Evolutionary conservation across 2,888 invertebrate species (phyloP), one percentile per base, ranked within the genome.

Genomic region (Steromphala cineraria): DNA sequence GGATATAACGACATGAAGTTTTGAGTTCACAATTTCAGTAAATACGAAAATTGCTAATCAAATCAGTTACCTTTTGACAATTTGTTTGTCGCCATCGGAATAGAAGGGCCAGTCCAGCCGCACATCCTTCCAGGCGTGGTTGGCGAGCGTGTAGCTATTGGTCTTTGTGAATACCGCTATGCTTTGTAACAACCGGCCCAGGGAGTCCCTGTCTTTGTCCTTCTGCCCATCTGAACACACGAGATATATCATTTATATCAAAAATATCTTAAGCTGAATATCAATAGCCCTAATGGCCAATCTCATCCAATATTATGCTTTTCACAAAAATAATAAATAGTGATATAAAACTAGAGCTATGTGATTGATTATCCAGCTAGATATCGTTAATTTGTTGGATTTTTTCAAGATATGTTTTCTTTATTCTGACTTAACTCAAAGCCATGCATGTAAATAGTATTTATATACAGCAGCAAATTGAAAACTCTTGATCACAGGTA

Each of bases 71-170:
- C 97, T 96, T 95, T 97, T 98, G 92, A 98, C 95, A 94, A 96
- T 95, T 92, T 92, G 96, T 93, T 95, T 95, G 93, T 98, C 98
- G 92, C 97, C 96, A 90, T 98, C 98, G 24, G 96, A 95, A 93
- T 98, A 98, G 94, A 96, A 98, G 84, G 97, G 97, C 98, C 98
- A 98, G 82, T 93, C 93, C 93, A 97, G 97, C 21, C 88, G 85
- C 90, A 97, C 96, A 93, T 98, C 98, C 93, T 96, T 97, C 97
- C 98, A 98, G 91, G 97, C 95, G 92, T 96, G 96, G 92, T 97
- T 96, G 90, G 96, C 96, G 93, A 98, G 95, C 92, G 97, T 96
- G 94, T 96, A 98, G 92, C 96, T 96, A 94, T 98, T 98, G 94
- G 98, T 97, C 94, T 96, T 96, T 78, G 88, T 89, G 94, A 97